Evolutionary conservation across 2,888 invertebrate genomes (phyloP), one percentile per base, ranked within the genome.

Genomic region (Eupeodes latifasciatus): DNA sequence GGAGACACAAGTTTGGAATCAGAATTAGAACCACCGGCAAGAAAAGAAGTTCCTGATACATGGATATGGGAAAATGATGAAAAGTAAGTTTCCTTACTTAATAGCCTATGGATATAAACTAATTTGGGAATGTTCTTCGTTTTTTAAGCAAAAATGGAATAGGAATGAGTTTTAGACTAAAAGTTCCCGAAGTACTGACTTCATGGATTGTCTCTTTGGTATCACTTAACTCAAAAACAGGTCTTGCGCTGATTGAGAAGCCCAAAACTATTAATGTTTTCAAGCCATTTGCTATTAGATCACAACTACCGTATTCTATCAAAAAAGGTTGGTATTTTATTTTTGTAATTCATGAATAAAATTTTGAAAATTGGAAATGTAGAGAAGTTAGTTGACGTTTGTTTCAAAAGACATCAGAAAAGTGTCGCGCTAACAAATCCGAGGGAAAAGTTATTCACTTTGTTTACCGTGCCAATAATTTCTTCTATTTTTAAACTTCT

Each of bases 131-230:
- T 47, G 12, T 11, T 47, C 4, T 4, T 11, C 47, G 1, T 47
- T 12, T n/a, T 1, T 27, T 27, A 34, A 78, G 62, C 53, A 89
- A 94, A 94, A 93, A 93, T 83, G 94, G 95, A 85, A 95, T 95
- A 59, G 94, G 94, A 91, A 93, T 94, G 14, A 94, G 94, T 34
- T 71, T 95, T 34, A 94, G 95, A 76, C 94, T 95, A 89, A 95
- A 94, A 71, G 95, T 96, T 11, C 97, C 97, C 0, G 96, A 96
- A 91, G 95, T 96, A 0, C 96, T 97, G 82, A 97, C 96, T 7
- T 96, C 96, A 0, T 97, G 97, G 97, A 94, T 96, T 5, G 94
- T 97, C 27, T 96, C 96, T 78, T 97, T 96, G 11, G 97, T 97
- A 92, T 96, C 97, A n/a, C 93, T 97, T 83, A 96, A 96, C 92